A percentile compares a stretch with the other conserved stretches of the same genome.
These are phyloP conservation scores for Lasius fuliginosus DNA, from an alignment of 2,888 invertebrate genomes.

Conservation along the genomic window DNA sequence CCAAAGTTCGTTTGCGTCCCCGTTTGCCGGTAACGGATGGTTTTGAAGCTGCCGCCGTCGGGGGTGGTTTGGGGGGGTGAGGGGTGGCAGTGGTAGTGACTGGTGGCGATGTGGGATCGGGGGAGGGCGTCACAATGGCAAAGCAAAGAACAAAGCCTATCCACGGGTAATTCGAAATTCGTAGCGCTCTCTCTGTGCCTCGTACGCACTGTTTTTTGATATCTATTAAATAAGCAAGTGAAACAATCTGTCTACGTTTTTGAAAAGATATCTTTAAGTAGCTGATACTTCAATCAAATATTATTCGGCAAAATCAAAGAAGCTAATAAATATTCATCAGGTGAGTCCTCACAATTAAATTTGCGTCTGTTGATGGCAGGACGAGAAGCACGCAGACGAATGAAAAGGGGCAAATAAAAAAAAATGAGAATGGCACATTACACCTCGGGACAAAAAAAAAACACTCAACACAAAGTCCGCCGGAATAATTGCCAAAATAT, in stretches of 20 bases:
- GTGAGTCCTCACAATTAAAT: constrained; percentile 43
- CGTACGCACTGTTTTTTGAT: constrained; percentile 53
- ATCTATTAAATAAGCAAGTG: neutral
- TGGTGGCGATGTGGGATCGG: constrained; percentile 53
- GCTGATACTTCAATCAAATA: constrained; percentile 66
- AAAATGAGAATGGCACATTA: constrained; percentile 40
- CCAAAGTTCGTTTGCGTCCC: constrained; percentile 75
- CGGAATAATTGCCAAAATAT: constrained; percentile 83
- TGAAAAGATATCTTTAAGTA: constrained; percentile 42
- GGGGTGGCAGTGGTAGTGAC: constrained; percentile 36
- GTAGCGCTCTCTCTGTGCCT: constrained; percentile 71
- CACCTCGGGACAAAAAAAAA: constrained; percentile 46
- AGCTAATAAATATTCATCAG: constrained; percentile 76
- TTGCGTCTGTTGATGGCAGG: constrained; percentile 16
- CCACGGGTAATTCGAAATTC: constrained; percentile 80
- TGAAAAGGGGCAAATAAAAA: neutral
- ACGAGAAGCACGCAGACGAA: constrained; percentile 36
- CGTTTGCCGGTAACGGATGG: constrained; percentile 74
- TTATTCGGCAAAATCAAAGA: constrained; percentile 60
- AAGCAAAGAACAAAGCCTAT: constrained; percentile 78
- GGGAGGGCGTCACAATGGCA: constrained; percentile 73
- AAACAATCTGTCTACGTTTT: neutral
- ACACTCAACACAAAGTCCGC: constrained; percentile 62
- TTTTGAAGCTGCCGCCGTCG: constrained; percentile 77
- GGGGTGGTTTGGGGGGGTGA: constrained; percentile 33